Base-by-base conservation (phyloP, 2,113 vertebrate genomes). In the Varanus salvator region DNA sequence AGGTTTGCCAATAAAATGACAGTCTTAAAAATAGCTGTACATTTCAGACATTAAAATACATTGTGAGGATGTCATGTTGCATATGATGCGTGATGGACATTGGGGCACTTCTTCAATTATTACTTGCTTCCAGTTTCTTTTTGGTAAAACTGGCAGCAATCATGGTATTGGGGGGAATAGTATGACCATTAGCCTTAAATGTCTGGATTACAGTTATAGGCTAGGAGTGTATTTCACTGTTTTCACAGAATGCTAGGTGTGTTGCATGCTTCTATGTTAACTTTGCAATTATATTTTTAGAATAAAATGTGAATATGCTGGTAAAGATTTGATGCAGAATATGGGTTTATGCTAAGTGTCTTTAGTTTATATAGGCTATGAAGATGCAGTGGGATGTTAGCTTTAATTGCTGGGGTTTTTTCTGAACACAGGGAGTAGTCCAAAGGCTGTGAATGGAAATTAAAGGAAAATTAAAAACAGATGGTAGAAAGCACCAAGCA, bases 401-500 rank as follows among this genome's bases (percentile, higher is more conserved):
- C 84, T 94, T 95, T 96, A 96, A 96, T 97, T 97, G 93, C 91
- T 95, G 90, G 90, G 38, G 92, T 95, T 96, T 95, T 93, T 96
- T 95, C 96, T 86, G 89, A 96, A 94, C 92, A 90, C 87, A 93
- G 91, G 89, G 94, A 96, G 92, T 90, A 95, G 95, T 96, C 92
- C 95, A 96, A 95, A 97, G 95, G 96, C 94, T 94, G 93, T 74
- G 93, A 95, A 93, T 97, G 92, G 95, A 97, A 97, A 97, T 97
- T 94, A 96, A 97, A 97, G 95, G 95, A 95, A 96, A 97, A 97
- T 97, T 93, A 92, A 96, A 97, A 97, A 93, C 97, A 97, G 96
- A 97, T 97, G 97, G 95, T 88, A 88, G 93, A 94, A 96, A 96
- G 89, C 87, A 93, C 92, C 92, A 91, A 96, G 94, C 85, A 96